Base-by-base conservation (phyloP, 2,888 invertebrate genomes). In the Limulus polyphemus region DNA sequence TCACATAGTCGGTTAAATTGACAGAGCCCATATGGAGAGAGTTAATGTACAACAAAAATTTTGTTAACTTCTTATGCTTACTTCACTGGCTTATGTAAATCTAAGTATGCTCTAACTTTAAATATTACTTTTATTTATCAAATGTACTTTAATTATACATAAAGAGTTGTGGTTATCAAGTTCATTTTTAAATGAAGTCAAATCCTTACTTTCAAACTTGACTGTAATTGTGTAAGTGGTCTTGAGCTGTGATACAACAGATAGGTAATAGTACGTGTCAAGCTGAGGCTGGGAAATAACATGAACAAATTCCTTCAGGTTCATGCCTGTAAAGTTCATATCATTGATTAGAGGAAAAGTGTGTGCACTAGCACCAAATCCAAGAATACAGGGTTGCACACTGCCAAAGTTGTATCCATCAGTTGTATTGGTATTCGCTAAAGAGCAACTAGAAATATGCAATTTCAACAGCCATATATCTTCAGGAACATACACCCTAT, bases 241-340 rank as follows among this genome's bases (percentile, higher is more conserved):
- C 56, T 75, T 72, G 61, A 75, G 75, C 63, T 74, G 75, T 1
- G 79, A 75, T 17, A 77, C 73, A 48, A 80, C 73, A 65, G 79
- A 71, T 55, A 80, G 68, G 71, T 79, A 79, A 69, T 79, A 79
- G 71, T 79, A 79, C 50, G 75, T 75, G 65, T 79, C 77, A 61
- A 77, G 77, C 65, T 72, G 77, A 1, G 79, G 79, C 51, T 77
- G 73, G 14, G 70, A 69, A 72, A 77, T 77, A 5, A 68, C 70
- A 62, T 78, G 77, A 2, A 72, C 73, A 64, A 77, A 74, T 54
- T 71, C 73, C 14, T 47, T 10, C 14, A 1, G 51, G 67, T 71
- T 72, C 46, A 71, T 69, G 17, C 71, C 71, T 11, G 73, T 73
- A 12, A 78, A 67, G 69, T 75, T 75, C 60, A 69, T 70, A 47